Conservation (phyloP, 1,140 invertebrate genomes). For the Lepidotrigona ventralis region DNA sequence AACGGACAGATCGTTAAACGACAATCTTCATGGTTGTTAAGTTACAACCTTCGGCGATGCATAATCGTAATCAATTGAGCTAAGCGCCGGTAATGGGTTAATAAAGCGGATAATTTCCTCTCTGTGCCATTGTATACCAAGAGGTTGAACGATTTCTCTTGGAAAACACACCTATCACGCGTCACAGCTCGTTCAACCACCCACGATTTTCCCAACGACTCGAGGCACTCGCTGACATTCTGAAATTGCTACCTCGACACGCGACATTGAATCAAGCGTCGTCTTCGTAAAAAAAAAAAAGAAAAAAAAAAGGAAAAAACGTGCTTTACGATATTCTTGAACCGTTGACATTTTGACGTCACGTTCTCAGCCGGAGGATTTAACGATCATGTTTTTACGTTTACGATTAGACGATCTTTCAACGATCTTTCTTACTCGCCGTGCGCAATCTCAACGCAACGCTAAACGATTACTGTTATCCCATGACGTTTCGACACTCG, state of each 20-base stretch:
- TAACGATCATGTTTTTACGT: neutral
- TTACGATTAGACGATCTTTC: conserved; percentile 6
- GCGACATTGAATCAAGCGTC: neutral
- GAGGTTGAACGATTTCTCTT: neutral
- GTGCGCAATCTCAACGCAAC: conserved; percentile 2
- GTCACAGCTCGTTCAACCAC: neutral
- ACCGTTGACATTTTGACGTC: conserved; percentile 14
- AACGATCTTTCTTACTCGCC: neutral
- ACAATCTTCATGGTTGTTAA: conserved; percentile 8
- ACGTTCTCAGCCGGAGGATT: neutral
- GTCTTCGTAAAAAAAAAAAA: conserved; percentile 4
- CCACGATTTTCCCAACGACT: neutral
- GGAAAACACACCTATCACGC: neutral
- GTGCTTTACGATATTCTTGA: conserved; percentile 19
- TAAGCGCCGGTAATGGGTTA: conserved; percentile 26
- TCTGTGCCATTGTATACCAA: neutral
- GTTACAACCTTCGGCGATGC: too few species aligned
- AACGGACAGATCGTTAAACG: neutral
- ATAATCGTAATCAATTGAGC: conserved; percentile 8
- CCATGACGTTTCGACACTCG: too few species aligned
- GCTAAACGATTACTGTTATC: neutral
- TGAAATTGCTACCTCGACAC: neutral
- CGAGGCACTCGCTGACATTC: neutral
- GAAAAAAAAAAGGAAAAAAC: too few species aligned
- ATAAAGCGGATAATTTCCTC: conserved; percentile 12